Evolutionary conservation across 2,888 invertebrate genomes (phyloP).

Genomic region (Ophion ellenae): DNA sequence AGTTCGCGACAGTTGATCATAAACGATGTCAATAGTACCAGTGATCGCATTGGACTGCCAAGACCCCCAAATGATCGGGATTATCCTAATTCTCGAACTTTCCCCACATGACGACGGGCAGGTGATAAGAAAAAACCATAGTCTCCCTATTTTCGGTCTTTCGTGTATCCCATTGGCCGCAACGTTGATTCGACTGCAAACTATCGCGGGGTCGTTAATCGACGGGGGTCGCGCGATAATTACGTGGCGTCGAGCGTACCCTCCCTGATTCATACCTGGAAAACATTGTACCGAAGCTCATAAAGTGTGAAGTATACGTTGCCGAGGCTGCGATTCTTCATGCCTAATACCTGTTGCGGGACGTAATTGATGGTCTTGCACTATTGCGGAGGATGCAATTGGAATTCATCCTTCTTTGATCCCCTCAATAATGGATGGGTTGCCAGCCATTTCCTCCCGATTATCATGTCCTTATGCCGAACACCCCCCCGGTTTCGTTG

Average conservation of each 20-base stretch:
- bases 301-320: constrained; percentile 21
- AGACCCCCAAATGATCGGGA: no score
- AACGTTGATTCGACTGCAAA: not conserved
- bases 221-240: constrained; percentile 22
- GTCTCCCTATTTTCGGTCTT: not conserved
- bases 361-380: constrained; percentile 30
- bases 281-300: constrained; percentile 30
- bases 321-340: constrained; percentile 19
- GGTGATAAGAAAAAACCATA: not conserved
- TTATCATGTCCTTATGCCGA: not conserved
- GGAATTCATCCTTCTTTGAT: not conserved
- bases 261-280: constrained; percentile 20
- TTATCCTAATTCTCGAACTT: not conserved
- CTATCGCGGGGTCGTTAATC: constrained; percentile 10
- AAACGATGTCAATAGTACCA: not conserved
- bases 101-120: not conserved
- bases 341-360: constrained; percentile 7
- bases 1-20: not conserved
- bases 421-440: not conserved
- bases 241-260: not conserved
- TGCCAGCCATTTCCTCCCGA: not conserved
- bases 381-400: constrained; percentile 14
- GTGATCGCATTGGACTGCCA: not conserved
- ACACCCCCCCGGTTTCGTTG: not conserved
- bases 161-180: not conserved